Evolutionary conservation across 2,888 invertebrate genomes (phyloP), one percentile per base, ranked within the genome.

Genomic region (Drosophila pegasa): DNA sequence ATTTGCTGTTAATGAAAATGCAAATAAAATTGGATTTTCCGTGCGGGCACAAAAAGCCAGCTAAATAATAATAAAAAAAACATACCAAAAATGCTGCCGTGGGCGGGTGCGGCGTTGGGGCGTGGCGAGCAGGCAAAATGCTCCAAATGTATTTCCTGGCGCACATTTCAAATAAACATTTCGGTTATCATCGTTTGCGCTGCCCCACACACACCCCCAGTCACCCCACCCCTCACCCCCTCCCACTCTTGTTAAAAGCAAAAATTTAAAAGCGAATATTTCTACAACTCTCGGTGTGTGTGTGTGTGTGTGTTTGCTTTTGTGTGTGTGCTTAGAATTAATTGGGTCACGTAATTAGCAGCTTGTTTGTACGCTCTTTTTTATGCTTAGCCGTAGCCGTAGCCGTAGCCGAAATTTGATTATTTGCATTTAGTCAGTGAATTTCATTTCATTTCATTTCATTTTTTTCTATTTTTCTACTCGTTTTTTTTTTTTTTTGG

Each of bases 11-110:
- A 83, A 83, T 83, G 82, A 83, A 83, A 83, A 83, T 83, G 82
- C 82, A 83, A 83, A 83, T 83, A 83, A 83, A 86, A 86, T 83
- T 83, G 82, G 82, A 83, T 83, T 86, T 86, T 80, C 80, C 83
- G 67, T 68, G 75, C 58, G 67, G 70, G 70, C 78, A 80, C 80
- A 82, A 82, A 85, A 82, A 82, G 67, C 65, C 64, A 75, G 66
- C 68, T 66, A 77, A 84, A 73, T 78, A 71, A 80, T 78, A 84
- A 43, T 22, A 40, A 38, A 38, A 38, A 10, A 14, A 40, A 38
- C 25, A 25, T 25, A 25, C 43, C 29, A 12, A 73, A 73, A 76
- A 66, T 73, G 68, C 71, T 80, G 84, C 62, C 1, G 7, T 16
- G 14, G 18, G 18, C 6, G n/a, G 3, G 9, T 3, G 10, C 6